Evolutionary conservation across 2,888 invertebrate genomes (phyloP).

Genomic region (Aporophyla nigra): DNA sequence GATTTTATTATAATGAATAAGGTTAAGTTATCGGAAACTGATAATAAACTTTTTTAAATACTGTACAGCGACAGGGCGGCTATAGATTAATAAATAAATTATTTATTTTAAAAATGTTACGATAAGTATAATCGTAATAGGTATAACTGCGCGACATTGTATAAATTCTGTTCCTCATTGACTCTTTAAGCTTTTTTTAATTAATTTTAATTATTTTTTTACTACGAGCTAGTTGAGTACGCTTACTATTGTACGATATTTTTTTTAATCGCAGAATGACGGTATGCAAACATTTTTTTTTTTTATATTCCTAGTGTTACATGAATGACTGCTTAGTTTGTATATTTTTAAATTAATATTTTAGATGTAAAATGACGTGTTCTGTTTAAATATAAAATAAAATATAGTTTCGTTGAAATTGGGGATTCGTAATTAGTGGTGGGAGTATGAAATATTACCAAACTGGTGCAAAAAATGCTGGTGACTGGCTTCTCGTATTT

Average conservation of each 20-base stretch:
- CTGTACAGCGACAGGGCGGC: conserved; percentile 65
- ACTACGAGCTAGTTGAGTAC: conserved; percentile 86
- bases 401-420: conserved; percentile 78
- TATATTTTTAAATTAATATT: conserved; percentile 86
- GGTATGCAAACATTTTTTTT: conserved; percentile 79
- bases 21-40: conserved; percentile 50
- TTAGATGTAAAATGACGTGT: conserved; percentile 80
- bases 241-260: conserved; percentile 88
- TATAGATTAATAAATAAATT: conserved; percentile 75
- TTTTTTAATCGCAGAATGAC: conserved; percentile 78
- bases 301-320: conserved; percentile 85
- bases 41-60: conserved; percentile 52
- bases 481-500: conserved; percentile 52
- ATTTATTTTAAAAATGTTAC: conserved; percentile 74
- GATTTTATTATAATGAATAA: conserved; percentile 49
- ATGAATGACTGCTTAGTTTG: conserved; percentile 90
- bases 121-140: conserved; percentile 65
- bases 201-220: conserved; percentile 82
- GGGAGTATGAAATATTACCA: conserved; percentile 71
- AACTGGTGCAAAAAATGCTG: conserved; percentile 64
- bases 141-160: conserved; percentile 72
- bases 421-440: conserved; percentile 72
- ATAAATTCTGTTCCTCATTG: conserved; percentile 83
- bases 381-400: conserved; percentile 79
- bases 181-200: conserved; percentile 74